These are phyloP conservation scores for Acanthococcus lagerstroemiae DNA, from an alignment of 2,888 invertebrate genomes.

Conservation along the genomic window DNA sequence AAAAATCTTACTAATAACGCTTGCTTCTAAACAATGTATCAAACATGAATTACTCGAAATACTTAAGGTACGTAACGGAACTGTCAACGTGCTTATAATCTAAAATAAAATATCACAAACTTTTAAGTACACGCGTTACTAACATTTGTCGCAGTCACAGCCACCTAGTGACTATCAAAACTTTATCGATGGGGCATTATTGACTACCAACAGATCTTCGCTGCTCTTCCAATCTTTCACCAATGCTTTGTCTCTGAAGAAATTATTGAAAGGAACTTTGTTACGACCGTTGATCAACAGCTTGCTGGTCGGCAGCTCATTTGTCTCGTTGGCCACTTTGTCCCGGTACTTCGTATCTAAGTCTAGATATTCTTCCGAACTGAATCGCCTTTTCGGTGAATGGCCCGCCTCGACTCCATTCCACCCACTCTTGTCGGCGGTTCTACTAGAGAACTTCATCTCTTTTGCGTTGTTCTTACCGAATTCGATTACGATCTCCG, in stretches of 20 bases:
- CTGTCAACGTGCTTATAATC: neutral
- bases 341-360: neutral
- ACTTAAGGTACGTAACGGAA: neutral
- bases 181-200: too few species aligned
- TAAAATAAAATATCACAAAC: slow-evolving; percentile 9
- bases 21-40: too few species aligned
- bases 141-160: neutral
- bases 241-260: neutral
- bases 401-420: neutral
- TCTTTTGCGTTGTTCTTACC: slow-evolving; percentile 30
- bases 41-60: too few species aligned
- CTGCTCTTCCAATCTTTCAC: slow-evolving; percentile 23
- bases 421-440: neutral
- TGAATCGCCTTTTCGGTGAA: slow-evolving; percentile 14
- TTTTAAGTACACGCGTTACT: neutral
- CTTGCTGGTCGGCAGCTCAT: slow-evolving; percentile 19
- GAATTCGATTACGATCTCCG: slow-evolving; percentile 39
- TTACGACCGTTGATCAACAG: slow-evolving; percentile 1
- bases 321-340: slow-evolving; percentile 13
- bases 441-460: neutral
- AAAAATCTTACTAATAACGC: neutral
- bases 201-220: slow-evolving; percentile 4
- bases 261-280: slow-evolving; percentile 7
- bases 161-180: neutral
- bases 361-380: slow-evolving; percentile 22